A percentile compares a stretch with the other conserved stretches of the same genome.
Evolutionary conservation across 2,113 vertebrate genomes (phyloP).

Genomic region (Oxygymnocypris stewartii): DNA sequence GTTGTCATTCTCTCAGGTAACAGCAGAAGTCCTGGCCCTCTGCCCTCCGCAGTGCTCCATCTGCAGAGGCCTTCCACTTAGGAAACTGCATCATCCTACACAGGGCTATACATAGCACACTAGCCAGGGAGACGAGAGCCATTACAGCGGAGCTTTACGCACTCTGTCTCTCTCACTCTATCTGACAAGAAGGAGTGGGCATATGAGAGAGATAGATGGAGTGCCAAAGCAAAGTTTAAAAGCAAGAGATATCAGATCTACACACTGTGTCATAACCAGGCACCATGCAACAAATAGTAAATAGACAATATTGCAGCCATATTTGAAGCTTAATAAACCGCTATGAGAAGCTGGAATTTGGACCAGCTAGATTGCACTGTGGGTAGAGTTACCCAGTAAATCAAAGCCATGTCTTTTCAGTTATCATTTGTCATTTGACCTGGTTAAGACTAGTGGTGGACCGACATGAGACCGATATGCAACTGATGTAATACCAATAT

Average conservation of each 20-base stretch:
- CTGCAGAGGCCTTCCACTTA: conserved; percentile 58
- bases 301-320: background rate
- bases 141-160: conserved; percentile 51
- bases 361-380: background rate
- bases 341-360: background rate
- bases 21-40: conserved; percentile 63
- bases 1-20: conserved; percentile 68
- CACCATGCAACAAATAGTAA: background rate
- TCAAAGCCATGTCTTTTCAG: background rate
- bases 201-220: background rate
- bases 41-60: conserved; percentile 53
- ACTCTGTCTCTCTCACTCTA: conserved; percentile 59
- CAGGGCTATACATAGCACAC: conserved; percentile 64
- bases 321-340: background rate
- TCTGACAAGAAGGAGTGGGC: conserved; percentile 55
- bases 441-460: background rate
- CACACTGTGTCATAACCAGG: background rate
- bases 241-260: background rate
- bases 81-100: conserved; percentile 71
- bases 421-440: background rate
- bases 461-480: background rate
- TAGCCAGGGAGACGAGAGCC: conserved; percentile 54
- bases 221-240: background rate
- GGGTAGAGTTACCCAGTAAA: background rate
- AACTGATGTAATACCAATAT: background rate